A percentile compares a stretch with the other conserved stretches of the same genome.
These are phyloP conservation scores for Girardinus metallicus DNA, from an alignment of 2,797 vertebrate genomes.

Conservation along the genomic window DNA sequence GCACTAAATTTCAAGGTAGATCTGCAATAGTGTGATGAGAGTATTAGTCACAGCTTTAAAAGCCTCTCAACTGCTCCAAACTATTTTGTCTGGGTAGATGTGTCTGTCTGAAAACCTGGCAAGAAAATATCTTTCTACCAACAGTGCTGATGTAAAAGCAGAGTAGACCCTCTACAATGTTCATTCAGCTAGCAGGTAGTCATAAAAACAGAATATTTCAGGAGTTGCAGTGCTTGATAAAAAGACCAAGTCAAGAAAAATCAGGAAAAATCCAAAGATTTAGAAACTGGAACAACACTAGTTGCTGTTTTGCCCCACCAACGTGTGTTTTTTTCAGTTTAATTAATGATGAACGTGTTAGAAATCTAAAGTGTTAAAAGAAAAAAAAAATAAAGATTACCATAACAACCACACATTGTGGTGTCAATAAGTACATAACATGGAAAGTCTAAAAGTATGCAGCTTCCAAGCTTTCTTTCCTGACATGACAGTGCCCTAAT, in stretches of 20 bases:
- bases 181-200: background rate
- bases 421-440: background rate
- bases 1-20: background rate
- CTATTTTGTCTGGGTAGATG: background rate
- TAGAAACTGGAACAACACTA: background rate
- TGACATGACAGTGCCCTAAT: slow-evolving; percentile 16
- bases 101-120: background rate
- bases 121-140: background rate
- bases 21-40: background rate
- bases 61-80: background rate
- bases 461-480: background rate
- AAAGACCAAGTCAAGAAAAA: background rate
- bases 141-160: background rate
- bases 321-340: background rate
- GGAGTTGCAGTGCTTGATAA: background rate
- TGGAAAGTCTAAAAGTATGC: background rate
- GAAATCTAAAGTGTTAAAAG: background rate
- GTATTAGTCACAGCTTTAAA: background rate
- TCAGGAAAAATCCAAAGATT: background rate
- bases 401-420: background rate
- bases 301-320: background rate
- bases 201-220: background rate
- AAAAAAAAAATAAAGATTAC: background rate
- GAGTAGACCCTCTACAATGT: background rate
- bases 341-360: background rate